These are phyloP conservation scores for Cheilosia grossa DNA, from an alignment of 2,888 invertebrate genomes.

Conservation along the genomic window DNA sequence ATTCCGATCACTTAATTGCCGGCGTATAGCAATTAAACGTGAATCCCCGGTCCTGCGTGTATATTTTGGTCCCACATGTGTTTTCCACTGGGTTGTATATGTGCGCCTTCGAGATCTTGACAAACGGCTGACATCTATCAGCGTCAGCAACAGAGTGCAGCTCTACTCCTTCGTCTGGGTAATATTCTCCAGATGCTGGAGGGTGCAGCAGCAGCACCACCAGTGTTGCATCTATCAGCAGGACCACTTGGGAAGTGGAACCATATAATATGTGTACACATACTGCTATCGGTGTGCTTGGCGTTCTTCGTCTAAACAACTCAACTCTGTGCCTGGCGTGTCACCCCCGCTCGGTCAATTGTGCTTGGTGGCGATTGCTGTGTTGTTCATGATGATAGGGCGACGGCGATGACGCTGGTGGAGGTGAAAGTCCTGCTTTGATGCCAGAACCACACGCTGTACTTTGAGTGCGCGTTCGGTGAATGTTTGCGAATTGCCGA, in stretches of 20 bases:
- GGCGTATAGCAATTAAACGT: slow-evolving; percentile 65
- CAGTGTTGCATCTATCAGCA: slow-evolving; percentile 60
- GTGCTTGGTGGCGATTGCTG: slow-evolving; percentile 38
- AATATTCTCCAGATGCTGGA: slow-evolving; percentile 70
- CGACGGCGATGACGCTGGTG: slow-evolving; percentile 35
- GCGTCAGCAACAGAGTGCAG: slow-evolving; percentile 55
- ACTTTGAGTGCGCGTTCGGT: slow-evolving; percentile 23
- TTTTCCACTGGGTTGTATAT: slow-evolving; percentile 2
- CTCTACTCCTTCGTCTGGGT: slow-evolving; percentile 57
- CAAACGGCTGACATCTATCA: slow-evolving; percentile 72
- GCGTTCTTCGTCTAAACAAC: slow-evolving; percentile 46
- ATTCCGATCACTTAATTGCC: slow-evolving; percentile 73
- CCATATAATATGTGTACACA: no score
- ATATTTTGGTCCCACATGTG: slow-evolving; percentile 44
- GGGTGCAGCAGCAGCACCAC: slow-evolving; percentile 35
- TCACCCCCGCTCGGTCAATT: slow-evolving; percentile 49
- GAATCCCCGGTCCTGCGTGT: slow-evolving; percentile 28
- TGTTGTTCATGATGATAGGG: slow-evolving; percentile 42
- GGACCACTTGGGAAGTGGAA: slow-evolving; percentile 32
- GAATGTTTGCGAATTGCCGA: slow-evolving; percentile 39
- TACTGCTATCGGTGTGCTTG: not conserved
- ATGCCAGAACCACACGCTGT: slow-evolving; percentile 26
- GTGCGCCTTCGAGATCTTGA: slow-evolving; percentile 61
- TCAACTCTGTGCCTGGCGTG: slow-evolving; percentile 9
- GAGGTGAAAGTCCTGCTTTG: slow-evolving; percentile 34